Conservation (phyloP, 2,113 vertebrate genomes). For the Myrmecophaga tridactyla region DNA sequence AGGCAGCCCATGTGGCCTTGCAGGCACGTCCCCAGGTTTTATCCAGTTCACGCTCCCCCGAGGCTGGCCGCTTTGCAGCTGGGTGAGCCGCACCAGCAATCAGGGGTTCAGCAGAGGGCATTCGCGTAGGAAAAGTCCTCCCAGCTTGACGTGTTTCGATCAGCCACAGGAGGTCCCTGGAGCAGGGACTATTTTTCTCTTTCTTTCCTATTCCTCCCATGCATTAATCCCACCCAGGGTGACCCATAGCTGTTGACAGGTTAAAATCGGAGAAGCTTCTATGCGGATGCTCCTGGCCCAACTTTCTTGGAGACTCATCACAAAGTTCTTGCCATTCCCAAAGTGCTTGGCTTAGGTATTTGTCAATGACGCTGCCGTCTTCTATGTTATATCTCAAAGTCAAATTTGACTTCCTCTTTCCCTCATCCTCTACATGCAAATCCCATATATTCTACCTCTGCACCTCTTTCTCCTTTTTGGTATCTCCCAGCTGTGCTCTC, state of each 20-base stretch:
- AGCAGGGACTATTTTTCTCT: background rate
- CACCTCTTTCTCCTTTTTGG: accelerated
- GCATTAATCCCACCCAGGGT: background rate
- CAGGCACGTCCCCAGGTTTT: background rate
- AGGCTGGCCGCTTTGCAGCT: background rate
- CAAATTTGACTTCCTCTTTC: too few species aligned
- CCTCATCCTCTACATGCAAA: background rate
- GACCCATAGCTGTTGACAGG: background rate
- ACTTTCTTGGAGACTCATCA: background rate
- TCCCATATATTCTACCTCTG: background rate
- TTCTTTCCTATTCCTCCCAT: background rate
- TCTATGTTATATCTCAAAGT: accelerated
- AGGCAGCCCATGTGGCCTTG: background rate
- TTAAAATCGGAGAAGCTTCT: background rate
- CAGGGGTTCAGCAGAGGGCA: background rate
- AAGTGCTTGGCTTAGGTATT: background rate
- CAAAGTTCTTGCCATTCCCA: background rate
- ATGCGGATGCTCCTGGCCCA: background rate
- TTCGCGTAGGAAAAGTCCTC: background rate
- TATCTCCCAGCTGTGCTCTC: background rate
- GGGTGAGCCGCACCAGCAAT: accelerated
- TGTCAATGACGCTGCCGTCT: accelerated
- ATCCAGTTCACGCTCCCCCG: background rate
- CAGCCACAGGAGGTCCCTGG: background rate
- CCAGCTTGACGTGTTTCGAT: background rate